Conservation (phyloP, 1,140 invertebrate species). For the Trichoplusia ni region DNA sequence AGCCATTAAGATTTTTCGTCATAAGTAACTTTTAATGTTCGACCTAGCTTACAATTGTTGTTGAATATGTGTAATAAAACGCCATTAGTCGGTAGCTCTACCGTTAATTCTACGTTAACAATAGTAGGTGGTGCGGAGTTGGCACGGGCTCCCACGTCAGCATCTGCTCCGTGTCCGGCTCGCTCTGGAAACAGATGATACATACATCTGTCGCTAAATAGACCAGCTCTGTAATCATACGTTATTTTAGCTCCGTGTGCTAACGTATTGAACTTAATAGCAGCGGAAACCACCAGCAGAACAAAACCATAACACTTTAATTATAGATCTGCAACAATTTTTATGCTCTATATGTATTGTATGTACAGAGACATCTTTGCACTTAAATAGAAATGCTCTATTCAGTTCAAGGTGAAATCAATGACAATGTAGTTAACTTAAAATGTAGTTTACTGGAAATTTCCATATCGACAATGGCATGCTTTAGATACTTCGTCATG, state of each 20-base stretch:
- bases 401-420: constrained; percentile 30
- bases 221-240: constrained; percentile 13
- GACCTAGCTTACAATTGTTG: neutral
- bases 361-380: constrained; percentile 2
- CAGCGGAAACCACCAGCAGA: neutral
- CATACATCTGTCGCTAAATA: constrained; percentile 20
- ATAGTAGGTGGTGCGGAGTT: constrained; percentile 14
- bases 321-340: neutral
- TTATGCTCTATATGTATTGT: neutral
- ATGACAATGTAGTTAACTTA: constrained; percentile 16
- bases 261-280: neutral
- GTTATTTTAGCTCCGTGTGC: neutral
- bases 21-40: constrained; percentile 13
- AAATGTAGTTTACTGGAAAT: neutral
- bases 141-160: constrained; percentile 23
- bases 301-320: neutral
- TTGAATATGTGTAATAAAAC: constrained; percentile 11
- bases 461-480: constrained; percentile 11
- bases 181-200: constrained; percentile 15
- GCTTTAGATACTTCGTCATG: neutral
- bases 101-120: constrained; percentile 18
- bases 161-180: constrained; percentile 14
- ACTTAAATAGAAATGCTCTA: constrained; percentile 9
- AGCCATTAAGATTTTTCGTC: neutral
- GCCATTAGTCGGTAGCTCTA: constrained; percentile 20